Percentiles rank a stretch among this genome's conserved stretches.
phyloP scores from a whole-genome alignment of 2,797 vertebrate species.

The Sebastes taczanowskii region DNA sequence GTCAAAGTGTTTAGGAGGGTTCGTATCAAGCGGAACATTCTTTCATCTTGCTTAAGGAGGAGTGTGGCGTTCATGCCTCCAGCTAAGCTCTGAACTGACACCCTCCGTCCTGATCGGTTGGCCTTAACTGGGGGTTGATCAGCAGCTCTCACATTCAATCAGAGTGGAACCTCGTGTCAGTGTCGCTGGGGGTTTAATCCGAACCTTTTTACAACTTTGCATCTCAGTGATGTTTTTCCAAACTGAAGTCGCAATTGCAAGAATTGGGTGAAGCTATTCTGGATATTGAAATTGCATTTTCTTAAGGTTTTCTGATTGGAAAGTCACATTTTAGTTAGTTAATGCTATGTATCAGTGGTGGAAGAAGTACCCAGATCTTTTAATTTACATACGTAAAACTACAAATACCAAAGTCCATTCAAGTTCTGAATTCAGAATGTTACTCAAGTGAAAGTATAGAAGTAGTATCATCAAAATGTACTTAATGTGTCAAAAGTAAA shows the following conservation, averaged over 20 bases:
- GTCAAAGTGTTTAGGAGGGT: slow-evolving; percentile 70
- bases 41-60: slow-evolving; percentile 76
- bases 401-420: too few relatives aligned
- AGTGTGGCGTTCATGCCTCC: slow-evolving; percentile 55
- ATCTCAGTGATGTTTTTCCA: slow-evolving; percentile 4
- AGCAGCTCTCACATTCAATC: slow-evolving; percentile 63
- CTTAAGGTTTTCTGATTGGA: neutral
- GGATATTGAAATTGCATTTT: slow-evolving; percentile 7
- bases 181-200: slow-evolving; percentile 55
- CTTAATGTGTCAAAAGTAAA: too few relatives aligned
- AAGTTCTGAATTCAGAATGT: too few relatives aligned
- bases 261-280: slow-evolving; percentile 2
- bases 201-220: slow-evolving; percentile 21
- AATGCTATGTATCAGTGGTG: neutral
- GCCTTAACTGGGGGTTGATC: slow-evolving; percentile 70
- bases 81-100: slow-evolving; percentile 69
- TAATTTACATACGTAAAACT: too few relatives aligned
- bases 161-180: slow-evolving; percentile 61
- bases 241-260: neutral
- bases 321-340: neutral
- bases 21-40: slow-evolving; percentile 69
- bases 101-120: slow-evolving; percentile 59
- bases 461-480: rapidly evolving
- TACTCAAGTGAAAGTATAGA: too few relatives aligned
- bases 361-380: neutral